Evolutionary conservation across 2,113 vertebrate genomes (phyloP), one percentile per base, ranked within the genome.

Genomic region (Triplophysa rosa): DNA sequence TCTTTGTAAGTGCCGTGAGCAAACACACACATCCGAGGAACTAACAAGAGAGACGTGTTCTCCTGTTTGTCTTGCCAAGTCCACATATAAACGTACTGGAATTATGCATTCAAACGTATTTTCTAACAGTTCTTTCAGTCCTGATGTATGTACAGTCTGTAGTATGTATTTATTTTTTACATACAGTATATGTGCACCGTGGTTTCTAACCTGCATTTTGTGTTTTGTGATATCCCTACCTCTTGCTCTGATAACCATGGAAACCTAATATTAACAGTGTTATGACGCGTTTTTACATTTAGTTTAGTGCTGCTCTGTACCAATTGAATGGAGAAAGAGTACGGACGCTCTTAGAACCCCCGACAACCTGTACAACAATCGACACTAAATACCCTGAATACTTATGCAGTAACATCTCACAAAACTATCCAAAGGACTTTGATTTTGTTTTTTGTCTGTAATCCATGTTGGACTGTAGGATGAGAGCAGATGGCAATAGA

Each of bases 41-140:
- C 78, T 88, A 80, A 45, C 47, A 77, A 65, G 59, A 67, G 84
- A 64, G 45, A 67, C 72, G 62, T 54, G 16, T 80, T 67, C 33
- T 66, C 77, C 33, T 80, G 68, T 83, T 80, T 81, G 84, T 80
- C 79, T 86, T 84, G 84, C 82, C 84, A 86, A 86, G 85, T 83
- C 86, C 90, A 86, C 86, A 84, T 74, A 85, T 86, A 81, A 86
- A 89, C 76, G 76, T 87, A 89, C 87, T 87, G 70, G 86, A 87
- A 89, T 89, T 92, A 93, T 92, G 91, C 91, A 92, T 92, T 91
- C 91, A 88, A 90, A 92, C 79, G 90, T 88, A 91, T 93, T 93
- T 93, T 93, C 89, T 93, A 92, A 92, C 87, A 87, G 79, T 90
- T 88, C 89, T 83, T 88, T 86, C 85, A 90, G 79, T 89, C 88